These are phyloP conservation scores for Dicrostonyx torquatus DNA, from an alignment of 2,797 vertebrate genomes.

Conservation along the genomic window DNA sequence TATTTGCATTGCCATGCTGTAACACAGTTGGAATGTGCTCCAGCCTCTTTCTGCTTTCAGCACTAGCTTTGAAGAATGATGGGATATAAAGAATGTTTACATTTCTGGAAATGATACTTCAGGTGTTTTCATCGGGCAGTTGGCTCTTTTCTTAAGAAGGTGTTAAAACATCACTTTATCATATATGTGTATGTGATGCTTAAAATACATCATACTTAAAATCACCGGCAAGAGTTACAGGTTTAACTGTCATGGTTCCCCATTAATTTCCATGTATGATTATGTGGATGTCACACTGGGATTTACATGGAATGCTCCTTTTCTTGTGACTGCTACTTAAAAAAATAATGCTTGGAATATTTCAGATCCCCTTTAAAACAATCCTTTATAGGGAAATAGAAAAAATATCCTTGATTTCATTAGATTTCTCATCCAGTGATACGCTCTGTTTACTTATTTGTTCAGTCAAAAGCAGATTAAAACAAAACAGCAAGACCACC, in stretches of 20 bases:
- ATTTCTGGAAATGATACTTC: conserved; percentile 39
- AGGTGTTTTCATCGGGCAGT: neutral
- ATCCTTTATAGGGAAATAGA: neutral
- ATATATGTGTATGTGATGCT: neutral
- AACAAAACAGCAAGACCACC: neutral
- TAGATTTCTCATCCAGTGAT: neutral
- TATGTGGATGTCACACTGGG: neutral
- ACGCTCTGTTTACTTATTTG: neutral
- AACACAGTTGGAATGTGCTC: conserved; percentile 25
- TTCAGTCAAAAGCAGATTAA: neutral
- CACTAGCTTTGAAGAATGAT: conserved; percentile 34
- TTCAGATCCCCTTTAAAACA: neutral
- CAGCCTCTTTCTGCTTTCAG: neutral
- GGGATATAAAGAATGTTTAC: conserved; percentile 24
- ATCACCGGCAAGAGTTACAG: neutral
- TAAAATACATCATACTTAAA: conserved; percentile 13
- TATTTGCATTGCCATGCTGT: conserved; percentile 47
- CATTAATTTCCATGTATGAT: conserved; percentile 1
- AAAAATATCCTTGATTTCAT: neutral
- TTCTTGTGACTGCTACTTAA: neutral
- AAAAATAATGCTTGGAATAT: neutral
- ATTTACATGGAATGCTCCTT: neutral
- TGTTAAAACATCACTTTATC: neutral
- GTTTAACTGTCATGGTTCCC: neutral
- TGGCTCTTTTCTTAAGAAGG: conserved; percentile 2